A percentile compares a stretch with the other conserved stretches of the same genome.
phyloP scores from a whole-genome alignment of 2,797 vertebrate genomes.

The Epinephelus awoara region DNA sequence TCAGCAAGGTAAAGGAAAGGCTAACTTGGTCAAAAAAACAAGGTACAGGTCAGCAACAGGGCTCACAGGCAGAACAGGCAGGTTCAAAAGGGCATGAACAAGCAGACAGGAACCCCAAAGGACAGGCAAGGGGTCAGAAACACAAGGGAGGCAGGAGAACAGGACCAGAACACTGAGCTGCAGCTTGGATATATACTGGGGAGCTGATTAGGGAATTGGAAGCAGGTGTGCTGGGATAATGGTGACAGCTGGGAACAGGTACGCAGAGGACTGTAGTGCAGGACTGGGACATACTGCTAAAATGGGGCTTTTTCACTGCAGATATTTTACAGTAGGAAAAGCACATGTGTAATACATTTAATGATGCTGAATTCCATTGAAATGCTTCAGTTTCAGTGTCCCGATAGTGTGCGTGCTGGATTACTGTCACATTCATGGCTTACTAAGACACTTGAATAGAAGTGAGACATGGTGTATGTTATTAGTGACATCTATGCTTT shows the following conservation, averaged over 20 bases:
- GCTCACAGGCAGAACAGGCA: neutral
- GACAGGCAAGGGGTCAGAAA: slow-evolving; percentile 6
- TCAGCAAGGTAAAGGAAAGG: neutral
- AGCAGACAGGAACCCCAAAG: neutral
- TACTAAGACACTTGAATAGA: neutral
- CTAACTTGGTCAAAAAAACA: neutral
- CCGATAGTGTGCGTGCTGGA: neutral
- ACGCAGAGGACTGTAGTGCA: neutral
- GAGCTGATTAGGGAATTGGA: slow-evolving; percentile 1
- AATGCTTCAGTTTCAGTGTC: neutral
- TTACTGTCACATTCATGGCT: neutral
- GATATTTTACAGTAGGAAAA: neutral
- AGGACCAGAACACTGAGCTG: neutral
- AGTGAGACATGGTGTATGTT: slow-evolving; percentile 25
- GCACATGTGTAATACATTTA: too few relatives aligned
- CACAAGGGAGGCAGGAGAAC: slow-evolving; percentile 2
- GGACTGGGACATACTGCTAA: slow-evolving; percentile 3
- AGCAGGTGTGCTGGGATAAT: slow-evolving; percentile 16
- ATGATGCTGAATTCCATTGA: too few relatives aligned
- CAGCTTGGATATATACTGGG: neutral
- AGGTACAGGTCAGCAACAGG: neutral
- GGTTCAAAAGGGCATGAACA: slow-evolving; percentile 7
- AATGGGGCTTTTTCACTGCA: neutral
- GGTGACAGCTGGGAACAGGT: slow-evolving; percentile 14
- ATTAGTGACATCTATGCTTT: slow-evolving; percentile 24